Percentiles rank a stretch among this genome's conserved stretches.
Evolutionary conservation across 2,113 vertebrate species (phyloP).

Genomic region (Mormoops blainvillei): DNA sequence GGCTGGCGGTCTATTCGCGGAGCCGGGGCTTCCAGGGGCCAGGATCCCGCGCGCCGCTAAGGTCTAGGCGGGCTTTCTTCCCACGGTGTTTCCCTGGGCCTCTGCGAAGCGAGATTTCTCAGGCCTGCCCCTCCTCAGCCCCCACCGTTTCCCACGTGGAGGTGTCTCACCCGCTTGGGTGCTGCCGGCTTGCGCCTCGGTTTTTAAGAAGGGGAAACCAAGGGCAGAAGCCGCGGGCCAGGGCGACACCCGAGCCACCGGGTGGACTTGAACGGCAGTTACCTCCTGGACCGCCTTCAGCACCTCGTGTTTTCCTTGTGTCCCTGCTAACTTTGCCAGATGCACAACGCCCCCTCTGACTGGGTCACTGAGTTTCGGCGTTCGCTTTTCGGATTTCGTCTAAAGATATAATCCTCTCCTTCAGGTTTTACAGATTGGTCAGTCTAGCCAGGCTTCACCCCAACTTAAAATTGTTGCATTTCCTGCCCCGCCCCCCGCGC

Average conservation of each 20-base stretch:
- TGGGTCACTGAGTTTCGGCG: neutral
- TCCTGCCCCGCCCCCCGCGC: neutral
- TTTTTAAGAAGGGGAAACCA: neutral
- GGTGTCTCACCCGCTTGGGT: neutral
- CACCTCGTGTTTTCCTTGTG: neutral
- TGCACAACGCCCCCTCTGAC: neutral
- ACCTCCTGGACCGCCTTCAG: neutral
- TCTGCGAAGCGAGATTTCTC: neutral
- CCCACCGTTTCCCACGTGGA: neutral
- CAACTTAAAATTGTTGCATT: neutral
- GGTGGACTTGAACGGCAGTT: neutral
- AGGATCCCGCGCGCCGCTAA: accelerated
- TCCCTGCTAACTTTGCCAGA: neutral
- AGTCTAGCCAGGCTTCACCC: neutral
- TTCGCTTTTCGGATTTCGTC: neutral
- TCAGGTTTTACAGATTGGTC: neutral
- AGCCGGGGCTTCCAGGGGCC: neutral
- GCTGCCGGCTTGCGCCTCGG: neutral
- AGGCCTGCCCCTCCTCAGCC: neutral
- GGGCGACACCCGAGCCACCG: neutral
- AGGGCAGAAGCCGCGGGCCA: neutral
- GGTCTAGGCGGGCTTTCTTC: neutral
- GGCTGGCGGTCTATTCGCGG: accelerated
- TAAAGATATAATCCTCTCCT: neutral
- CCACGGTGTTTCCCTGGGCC: neutral